These are phyloP conservation scores for Aurelia aurita complex sp. Pacific DNA, from an alignment of 30 jellyfish, hydroid and myxozoan species.

Conservation along the genomic window DNA sequence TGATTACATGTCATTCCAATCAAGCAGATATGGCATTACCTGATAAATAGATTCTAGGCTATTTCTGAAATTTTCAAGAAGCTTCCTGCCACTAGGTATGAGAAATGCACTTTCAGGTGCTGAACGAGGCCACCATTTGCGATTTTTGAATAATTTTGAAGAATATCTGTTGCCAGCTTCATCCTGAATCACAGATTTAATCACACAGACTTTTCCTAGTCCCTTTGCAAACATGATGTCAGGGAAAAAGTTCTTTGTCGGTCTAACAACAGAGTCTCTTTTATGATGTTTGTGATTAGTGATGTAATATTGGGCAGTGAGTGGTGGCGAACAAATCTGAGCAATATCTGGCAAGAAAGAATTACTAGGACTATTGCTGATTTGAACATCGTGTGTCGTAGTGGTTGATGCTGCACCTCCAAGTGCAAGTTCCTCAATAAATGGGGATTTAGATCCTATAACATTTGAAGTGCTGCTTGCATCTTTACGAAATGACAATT, in stretches of 20 bases:
- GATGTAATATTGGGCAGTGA: too few species aligned
- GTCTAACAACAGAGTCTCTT: background rate
- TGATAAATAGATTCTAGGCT: conserved; percentile 15
- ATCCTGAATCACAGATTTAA: background rate
- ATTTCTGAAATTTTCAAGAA: conserved; percentile 23
- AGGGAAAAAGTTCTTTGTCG: conserved; percentile 32
- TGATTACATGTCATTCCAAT: too few species aligned
- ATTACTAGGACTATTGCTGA: too few species aligned
- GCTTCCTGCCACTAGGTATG: conserved; percentile 58
- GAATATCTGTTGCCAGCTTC: conserved; percentile 5
- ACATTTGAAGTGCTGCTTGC: too few species aligned
- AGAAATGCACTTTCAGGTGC: conserved; percentile 22
- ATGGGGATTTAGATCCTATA: too few species aligned
- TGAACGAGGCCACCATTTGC: conserved; percentile 59
- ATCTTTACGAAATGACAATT: too few species aligned
- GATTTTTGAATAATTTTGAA: conserved; percentile 38
- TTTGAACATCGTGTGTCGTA: too few species aligned
- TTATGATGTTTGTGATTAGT: conserved; percentile 23
- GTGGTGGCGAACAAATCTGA: too few species aligned
- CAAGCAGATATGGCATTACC: conserved; percentile 5
- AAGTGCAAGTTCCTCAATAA: too few species aligned
- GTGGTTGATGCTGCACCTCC: too few species aligned
- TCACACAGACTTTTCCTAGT: conserved; percentile 52
- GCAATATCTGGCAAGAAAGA: too few species aligned
- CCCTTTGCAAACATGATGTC: conserved; percentile 26